A percentile compares a stretch with the other conserved stretches of the same genome.
phyloP scores from a whole-genome alignment of 2,888 invertebrate genomes.

The Abscondita cerata region DNA sequence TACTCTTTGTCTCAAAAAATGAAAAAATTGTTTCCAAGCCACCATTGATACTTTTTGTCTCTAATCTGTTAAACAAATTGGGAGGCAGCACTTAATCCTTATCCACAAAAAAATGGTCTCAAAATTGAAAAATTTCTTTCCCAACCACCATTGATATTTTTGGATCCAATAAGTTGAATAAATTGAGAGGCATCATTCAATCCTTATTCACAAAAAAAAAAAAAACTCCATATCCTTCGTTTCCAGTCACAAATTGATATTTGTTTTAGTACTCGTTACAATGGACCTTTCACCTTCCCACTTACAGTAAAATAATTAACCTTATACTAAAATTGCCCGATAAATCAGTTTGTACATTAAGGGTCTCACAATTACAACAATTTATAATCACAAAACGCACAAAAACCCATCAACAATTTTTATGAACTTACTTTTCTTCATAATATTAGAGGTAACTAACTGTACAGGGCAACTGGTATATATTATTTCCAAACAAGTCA shows the following conservation, averaged over 20 bases:
- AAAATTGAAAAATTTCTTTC: too few species aligned
- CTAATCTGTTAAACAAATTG: too few species aligned
- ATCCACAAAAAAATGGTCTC: too few species aligned
- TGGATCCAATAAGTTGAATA: too few species aligned
- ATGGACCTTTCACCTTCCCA: constrained; percentile 35
- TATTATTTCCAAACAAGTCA: constrained; percentile 28
- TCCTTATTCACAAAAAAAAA: too few species aligned
- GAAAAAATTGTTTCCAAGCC: too few species aligned
- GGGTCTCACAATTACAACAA: constrained; percentile 8
- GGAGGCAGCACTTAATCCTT: too few species aligned
- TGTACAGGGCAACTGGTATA: constrained; percentile 25
- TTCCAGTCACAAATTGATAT: neutral
- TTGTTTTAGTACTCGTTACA: neutral
- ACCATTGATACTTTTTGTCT: too few species aligned
- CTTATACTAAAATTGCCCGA: constrained; percentile 31
- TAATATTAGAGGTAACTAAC: constrained; percentile 28
- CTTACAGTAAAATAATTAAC: constrained; percentile 30
- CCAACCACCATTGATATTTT: too few species aligned
- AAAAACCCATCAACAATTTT: constrained; percentile 7
- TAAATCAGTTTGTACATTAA: constrained; percentile 22
- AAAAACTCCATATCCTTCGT: too few species aligned
- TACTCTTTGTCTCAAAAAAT: too few species aligned
- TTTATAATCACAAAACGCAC: constrained; percentile 6
- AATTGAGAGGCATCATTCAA: too few species aligned
- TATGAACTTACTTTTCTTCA: neutral